Evolutionary conservation across 64 coral and sea anemone genomes (phyloP).

Genomic region (Pachyseris speciosa): DNA sequence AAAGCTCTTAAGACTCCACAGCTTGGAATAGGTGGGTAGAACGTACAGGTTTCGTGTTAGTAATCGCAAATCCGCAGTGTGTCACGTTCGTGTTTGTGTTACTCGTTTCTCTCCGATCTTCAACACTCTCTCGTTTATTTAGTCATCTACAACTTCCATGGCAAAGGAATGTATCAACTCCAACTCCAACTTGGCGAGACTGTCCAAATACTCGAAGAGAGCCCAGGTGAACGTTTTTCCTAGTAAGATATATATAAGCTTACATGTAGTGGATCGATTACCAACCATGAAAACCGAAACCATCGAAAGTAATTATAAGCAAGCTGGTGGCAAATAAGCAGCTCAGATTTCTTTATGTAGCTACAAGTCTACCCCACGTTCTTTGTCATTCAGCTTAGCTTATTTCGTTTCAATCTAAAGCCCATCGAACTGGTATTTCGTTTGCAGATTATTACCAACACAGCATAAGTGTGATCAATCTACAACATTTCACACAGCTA

Average conservation of each 20-base stretch:
- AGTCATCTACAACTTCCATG: constrained; percentile 72
- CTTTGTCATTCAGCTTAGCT: background rate
- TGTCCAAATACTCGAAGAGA: constrained; percentile 72
- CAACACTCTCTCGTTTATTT: background rate
- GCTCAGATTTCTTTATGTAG: too few species aligned
- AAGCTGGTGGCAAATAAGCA: too few species aligned
- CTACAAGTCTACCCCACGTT: too few species aligned
- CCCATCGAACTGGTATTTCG: too few species aligned
- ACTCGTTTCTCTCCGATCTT: background rate
- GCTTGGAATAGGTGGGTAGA: constrained; percentile 55
- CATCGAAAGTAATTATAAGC: background rate
- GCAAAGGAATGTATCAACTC: constrained; percentile 53
- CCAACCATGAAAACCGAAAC: background rate
- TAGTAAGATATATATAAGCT: background rate
- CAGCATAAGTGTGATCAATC: background rate
- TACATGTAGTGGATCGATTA: background rate
- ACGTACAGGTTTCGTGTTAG: background rate
- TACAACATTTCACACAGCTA: too few species aligned
- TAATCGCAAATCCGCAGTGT: background rate
- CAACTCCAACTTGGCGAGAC: constrained; percentile 70
- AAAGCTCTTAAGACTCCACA: constrained; percentile 39
- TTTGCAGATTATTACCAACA: too few species aligned
- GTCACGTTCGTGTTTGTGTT: background rate
- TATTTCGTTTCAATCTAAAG: background rate
- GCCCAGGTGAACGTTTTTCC: constrained; percentile 27